phyloP scores from a whole-genome alignment of 2,113 vertebrate species.

The Leiothrix lutea region DNA sequence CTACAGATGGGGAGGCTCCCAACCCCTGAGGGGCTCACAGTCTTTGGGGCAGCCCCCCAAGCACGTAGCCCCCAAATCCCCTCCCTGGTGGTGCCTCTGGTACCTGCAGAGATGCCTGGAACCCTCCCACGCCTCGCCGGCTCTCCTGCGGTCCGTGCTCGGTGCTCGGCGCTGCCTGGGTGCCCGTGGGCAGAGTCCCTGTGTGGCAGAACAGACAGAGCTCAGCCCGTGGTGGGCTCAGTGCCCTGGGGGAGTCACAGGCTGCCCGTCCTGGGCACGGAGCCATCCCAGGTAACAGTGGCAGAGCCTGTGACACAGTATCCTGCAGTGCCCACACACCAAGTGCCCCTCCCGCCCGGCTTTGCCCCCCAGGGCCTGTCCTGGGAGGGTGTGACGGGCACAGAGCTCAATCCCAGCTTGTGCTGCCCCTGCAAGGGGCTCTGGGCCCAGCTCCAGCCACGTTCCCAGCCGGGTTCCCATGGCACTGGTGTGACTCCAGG shows the following conservation, averaged over 20 bases:
- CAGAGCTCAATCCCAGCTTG: not conserved
- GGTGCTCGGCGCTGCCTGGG: not conserved
- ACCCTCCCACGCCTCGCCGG: not conserved
- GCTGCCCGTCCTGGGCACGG: not conserved
- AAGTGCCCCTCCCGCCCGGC: not conserved
- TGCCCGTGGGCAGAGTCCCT: not conserved
- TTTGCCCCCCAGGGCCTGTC: rapidly evolving
- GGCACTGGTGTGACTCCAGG: not conserved
- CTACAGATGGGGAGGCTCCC: not conserved
- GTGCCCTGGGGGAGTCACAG: not conserved
- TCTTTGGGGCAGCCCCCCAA: too few relatives aligned
- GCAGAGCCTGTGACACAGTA: rapidly evolving
- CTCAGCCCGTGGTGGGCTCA: rapidly evolving
- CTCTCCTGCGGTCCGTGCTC: rapidly evolving
- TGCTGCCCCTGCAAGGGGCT: rapidly evolving
- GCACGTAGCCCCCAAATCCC: not conserved
- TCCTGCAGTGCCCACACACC: not conserved
- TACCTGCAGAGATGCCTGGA: slow-evolving; percentile 11
- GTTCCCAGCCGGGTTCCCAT: not conserved
- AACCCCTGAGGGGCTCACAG: not conserved
- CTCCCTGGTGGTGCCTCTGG: rapidly evolving
- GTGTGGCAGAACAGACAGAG: not conserved
- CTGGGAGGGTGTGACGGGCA: not conserved
- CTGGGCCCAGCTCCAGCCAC: not conserved
- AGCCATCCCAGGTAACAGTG: rapidly evolving